Base-by-base conservation (phyloP, 2,113 vertebrate species). In the Sakesphorus luctuosus region DNA sequence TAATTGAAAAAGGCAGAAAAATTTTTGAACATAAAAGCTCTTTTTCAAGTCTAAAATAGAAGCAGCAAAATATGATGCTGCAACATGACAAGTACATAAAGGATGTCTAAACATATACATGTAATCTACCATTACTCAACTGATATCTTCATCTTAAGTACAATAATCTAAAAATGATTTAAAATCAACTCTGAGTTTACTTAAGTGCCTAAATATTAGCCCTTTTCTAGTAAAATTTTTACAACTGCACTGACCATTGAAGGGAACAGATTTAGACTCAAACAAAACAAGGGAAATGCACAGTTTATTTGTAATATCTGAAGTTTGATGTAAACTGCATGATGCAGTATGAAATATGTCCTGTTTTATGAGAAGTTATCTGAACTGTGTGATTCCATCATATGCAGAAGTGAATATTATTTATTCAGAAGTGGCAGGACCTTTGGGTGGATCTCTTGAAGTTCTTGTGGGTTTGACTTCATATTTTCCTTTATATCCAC, bases 401-500 rank as follows among this genome's bases (percentile, higher is more conserved):
- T 44, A 72, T 38, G 52, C 46, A 94, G 35, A 89, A 92, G 59
- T 83, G 66, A 96, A 75, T 89, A 38, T 95, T 91, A 91, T 65
- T 97, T 98, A 91, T 97, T 97, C 96, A 97, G 96, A 97, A 97
- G 91, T 86, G 92, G 94, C 91, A 97, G 83, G 84, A 90, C 67
- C 40, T 12, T 31, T 97, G 98, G 97, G 98, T 97, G 98, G 93
- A 93, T 98, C 98, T 96, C 79, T 78, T 97, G 84, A 97, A 94
- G 95, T 96, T 97, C 92, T 96, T 98, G 97, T 96, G 97, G 98
- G 93, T 98, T 98, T 97, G 87, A 96, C 80, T 97, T 96, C 94
- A 97, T 96, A 84, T 87, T 98, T 98, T 97, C 93, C 96, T 92
- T 97, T 63, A 10, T 61, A 81, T 97, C 93, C 94, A 96, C 84